Evolutionary conservation across 2,113 vertebrate species (phyloP), one percentile per base, ranked within the genome.

Genomic region (Platichthys flesus): DNA sequence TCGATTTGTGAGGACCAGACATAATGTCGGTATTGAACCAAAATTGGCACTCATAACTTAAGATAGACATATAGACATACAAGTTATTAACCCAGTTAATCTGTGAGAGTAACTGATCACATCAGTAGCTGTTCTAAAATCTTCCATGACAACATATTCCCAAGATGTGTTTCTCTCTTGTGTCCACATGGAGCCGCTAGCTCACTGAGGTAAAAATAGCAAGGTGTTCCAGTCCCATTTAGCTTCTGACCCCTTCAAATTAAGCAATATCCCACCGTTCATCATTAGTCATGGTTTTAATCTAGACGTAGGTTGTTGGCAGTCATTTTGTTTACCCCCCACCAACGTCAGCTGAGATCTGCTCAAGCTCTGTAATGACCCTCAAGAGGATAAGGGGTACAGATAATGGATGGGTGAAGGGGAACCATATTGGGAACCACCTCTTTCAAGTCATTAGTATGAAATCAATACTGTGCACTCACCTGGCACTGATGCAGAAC

Each of bases 401-500:
- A 51, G 18, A 18, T 18, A 18, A 51, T 16, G 47, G 47, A 51
- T 51, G 16, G 14, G 18, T 47, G 45, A 37, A 37, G 9, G 9
- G 9, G 9, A 37, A 37, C 8, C 35, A 37, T 37, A 37, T 37
- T 37, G 35, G 42, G 42, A 45, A 15, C 12, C 14, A 45, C 42
- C 14, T 45, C 42, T 45, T 49, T 49, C 3, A 1, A 49, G 13
- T 18, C 45, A 49, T 52, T 23, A 13, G 54, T 56, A 14, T 23
- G 18, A 56, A 40, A 54, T 10, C 24, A 16, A 2, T 18, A 51
- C 13, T 68, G 14, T 56, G 15, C 8, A 90, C 94, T 95, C 82
- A 97, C 96, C 96, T 63, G 96, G 96, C 64, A 96, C 90, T 35
- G 95, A 89, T 58, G 94, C 95, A 45, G 95, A 95, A 82, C 93